phyloP scores from a whole-genome alignment of 2,797 vertebrate species.

The Luscinia luscinia region DNA sequence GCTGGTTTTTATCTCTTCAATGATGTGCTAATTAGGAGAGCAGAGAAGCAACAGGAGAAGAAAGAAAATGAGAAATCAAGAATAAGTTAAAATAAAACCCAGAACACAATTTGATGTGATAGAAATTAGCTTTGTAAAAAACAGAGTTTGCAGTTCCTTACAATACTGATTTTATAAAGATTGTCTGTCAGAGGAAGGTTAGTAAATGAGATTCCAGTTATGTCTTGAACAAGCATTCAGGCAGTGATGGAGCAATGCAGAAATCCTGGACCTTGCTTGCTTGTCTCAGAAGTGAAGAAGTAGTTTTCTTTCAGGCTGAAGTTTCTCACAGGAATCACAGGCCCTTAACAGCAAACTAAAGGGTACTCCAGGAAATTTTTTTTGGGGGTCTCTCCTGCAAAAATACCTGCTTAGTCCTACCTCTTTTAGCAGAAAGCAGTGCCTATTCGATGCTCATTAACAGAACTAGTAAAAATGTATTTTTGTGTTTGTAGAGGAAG shows the following conservation, averaged over 20 bases:
- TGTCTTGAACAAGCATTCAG: constrained; percentile 19
- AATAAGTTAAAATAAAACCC: constrained; percentile 32
- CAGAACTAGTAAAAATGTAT: neutral
- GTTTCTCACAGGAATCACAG: constrained; percentile 1
- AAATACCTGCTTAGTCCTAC: constrained; percentile 4
- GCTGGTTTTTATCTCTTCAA: constrained; percentile 17
- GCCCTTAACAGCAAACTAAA: neutral
- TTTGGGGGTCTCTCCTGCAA: neutral
- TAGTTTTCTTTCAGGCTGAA: constrained; percentile 39
- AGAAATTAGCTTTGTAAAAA: constrained; percentile 38
- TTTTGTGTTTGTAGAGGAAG: constrained; percentile 22
- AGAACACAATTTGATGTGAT: neutral
- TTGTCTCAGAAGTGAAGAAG: constrained; percentile 22
- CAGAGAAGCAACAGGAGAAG: constrained; percentile 33
- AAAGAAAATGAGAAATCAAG: constrained; percentile 16
- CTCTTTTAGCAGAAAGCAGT: neutral
- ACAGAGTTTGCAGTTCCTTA: constrained; percentile 30
- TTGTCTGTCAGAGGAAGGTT: constrained; percentile 17
- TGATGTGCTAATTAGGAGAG: constrained; percentile 48
- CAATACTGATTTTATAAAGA: constrained; percentile 19
- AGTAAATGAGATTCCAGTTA: constrained; percentile 13
- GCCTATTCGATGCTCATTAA: neutral
- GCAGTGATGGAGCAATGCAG: neutral
- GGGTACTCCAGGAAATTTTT: neutral
- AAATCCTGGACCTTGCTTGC: constrained; percentile 5